Conservation (phyloP, 2,888 invertebrate species). For the Sylvicola cinctus region DNA sequence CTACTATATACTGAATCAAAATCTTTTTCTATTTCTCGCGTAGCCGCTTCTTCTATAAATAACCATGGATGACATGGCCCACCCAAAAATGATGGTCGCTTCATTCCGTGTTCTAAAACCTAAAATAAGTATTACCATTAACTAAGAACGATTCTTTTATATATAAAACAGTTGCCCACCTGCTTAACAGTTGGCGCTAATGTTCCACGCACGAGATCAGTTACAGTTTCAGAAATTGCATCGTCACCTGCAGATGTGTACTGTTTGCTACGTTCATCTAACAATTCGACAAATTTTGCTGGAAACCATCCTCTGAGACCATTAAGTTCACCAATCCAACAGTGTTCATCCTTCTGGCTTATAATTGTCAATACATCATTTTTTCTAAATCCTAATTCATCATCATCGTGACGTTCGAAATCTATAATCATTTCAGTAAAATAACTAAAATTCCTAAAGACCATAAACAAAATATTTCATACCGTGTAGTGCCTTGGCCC, state of each 20-base stretch:
- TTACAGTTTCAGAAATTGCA: constrained; percentile 87
- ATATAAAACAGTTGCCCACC: too few species aligned
- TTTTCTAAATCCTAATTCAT: constrained; percentile 93
- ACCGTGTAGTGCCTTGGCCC: constrained; percentile 84
- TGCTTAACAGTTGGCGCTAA: constrained; percentile 85
- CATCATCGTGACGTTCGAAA: constrained; percentile 94
- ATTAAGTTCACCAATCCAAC: constrained; percentile 95
- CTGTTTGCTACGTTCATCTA: constrained; percentile 86
- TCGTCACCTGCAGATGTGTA: constrained; percentile 93
- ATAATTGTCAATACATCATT: constrained; percentile 97
- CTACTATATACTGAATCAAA: constrained; percentile 96
- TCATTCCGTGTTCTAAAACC: constrained; percentile 91
- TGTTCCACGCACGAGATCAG: constrained; percentile 86
- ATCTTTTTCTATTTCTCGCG: constrained; percentile 90
- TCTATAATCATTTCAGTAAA: constrained; percentile 29
- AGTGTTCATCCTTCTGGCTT: constrained; percentile 94
- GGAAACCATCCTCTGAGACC: constrained; percentile 94
- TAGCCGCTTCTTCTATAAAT: constrained; percentile 94
- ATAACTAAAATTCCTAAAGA: constrained; percentile 4
- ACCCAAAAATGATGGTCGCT: constrained; percentile 70
- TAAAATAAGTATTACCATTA: too few species aligned
- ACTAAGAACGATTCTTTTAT: too few species aligned
- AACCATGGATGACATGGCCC: constrained; percentile 97
- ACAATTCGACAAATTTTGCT: constrained; percentile 83
- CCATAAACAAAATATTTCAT: constrained; percentile 8